Percentiles rank a stretch among this genome's conserved stretches.
These are phyloP conservation scores for Andrena trimmerana DNA, from an alignment of 2,888 invertebrate species.

Conservation along the genomic window DNA sequence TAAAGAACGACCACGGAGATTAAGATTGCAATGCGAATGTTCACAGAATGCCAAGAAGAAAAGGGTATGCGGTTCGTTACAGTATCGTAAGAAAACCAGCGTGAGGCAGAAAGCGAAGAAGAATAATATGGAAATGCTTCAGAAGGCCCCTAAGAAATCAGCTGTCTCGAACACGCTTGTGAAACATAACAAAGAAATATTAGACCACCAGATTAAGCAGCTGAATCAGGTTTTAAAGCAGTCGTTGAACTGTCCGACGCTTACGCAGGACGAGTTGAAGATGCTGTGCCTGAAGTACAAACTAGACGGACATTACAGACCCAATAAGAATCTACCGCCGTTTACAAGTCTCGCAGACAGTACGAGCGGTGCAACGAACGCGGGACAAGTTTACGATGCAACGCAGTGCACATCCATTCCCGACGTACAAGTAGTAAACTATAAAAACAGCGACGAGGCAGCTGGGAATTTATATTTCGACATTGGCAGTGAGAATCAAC, in stretches of 20 bases:
- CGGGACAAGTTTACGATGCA: neutral
- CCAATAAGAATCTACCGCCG: slow-evolving; percentile 20
- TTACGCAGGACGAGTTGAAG: slow-evolving; percentile 44
- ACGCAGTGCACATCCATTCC: no score
- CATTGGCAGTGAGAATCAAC: neutral
- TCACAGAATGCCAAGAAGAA: slow-evolving; percentile 14
- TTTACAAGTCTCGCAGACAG: neutral
- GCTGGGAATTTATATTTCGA: neutral
- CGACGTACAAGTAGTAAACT: neutral
- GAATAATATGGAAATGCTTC: neutral
- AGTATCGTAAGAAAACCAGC: neutral
- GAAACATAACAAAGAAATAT: neutral
- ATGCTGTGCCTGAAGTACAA: slow-evolving; percentile 50
- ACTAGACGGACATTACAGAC: slow-evolving; percentile 51
- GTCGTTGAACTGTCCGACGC: slow-evolving; percentile 5
- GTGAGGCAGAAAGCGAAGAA: neutral
- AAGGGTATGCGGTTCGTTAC: neutral
- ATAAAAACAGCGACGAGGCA: neutral
- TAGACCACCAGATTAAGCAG: slow-evolving; percentile 19
- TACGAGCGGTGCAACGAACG: neutral
- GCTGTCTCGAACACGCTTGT: neutral
- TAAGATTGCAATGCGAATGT: neutral
- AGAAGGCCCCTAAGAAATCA: neutral
- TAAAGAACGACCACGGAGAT: neutral
- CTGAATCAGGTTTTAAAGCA: slow-evolving; percentile 6